Base-by-base conservation (phyloP, 2,113 vertebrate species). In the Larimichthys polyactis region DNA sequence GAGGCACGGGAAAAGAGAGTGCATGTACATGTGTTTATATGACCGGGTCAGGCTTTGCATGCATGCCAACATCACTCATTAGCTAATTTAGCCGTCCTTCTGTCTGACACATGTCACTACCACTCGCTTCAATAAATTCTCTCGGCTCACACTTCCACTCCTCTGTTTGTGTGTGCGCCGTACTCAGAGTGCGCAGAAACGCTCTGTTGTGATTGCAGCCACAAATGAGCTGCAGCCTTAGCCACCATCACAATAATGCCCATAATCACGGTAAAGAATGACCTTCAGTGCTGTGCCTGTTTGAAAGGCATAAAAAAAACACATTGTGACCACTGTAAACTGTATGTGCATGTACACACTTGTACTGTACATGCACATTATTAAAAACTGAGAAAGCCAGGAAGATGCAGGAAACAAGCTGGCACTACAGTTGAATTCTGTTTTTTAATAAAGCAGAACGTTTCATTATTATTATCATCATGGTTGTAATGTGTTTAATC, bases 41-140 rank as follows among this genome's bases (percentile, higher is more conserved):
- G 8, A 24, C 63, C 19, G 71, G 29, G 76, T 79, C 80, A 83
- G 70, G 48, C 57, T 60, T 57, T 78, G 52, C 57, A 68, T 78
- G 59, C 49, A 29, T 48, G 65, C 77, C 75, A 79, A 20, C 65
- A 24, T 72, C 52, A 27, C 79, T 87, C 81, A 84, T 90, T 87
- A 86, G 70, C 48, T 77, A 66, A 79, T 84, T 80, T 78, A 40
- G 36, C 10, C 62, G n/a, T 71, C 62, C 62, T 67, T 71, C 24
- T 1, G 22, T 79, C 78, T 86, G 86, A 90, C 87, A 90, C 87
- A 65, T 85, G 90, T 86, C 89, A 87, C 80, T 88, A 78, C 51
- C 40, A 72, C 69, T 92, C 66, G 43, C 58, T 69, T 92, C 82
- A 90, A 17, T 62, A 48, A 49, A 65, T 82, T 78, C 32, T 69